Evolutionary conservation across 2,113 vertebrate genomes (phyloP), one percentile per base, ranked within the genome.

Genomic region (Pelmatolapia mariae): DNA sequence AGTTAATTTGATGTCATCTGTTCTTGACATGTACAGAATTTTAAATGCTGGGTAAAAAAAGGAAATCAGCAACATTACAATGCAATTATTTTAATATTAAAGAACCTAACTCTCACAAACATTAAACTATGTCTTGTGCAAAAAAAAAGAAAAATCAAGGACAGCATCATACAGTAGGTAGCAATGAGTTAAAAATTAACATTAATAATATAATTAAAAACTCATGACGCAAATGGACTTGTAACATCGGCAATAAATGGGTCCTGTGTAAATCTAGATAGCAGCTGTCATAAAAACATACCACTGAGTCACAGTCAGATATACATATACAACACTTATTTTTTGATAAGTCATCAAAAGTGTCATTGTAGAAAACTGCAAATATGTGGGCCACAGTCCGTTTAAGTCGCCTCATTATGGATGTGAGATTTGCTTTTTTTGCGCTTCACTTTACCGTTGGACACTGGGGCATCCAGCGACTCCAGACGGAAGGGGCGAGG

Each of bases 401-500:
- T 80, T 97, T 93, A 97, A 81, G 86, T 91, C 3, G 86, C 93
- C 19, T 94, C 95, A 8, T 43, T 83, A 7, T 88, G 26, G 22
- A 95, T 89, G 90, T 89, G 92, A 56, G 86, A 56, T 93, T 96
- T 97, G 95, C 94, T 96, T 86, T 97, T 98, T 90, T 96, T 98
- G 47, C 95, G 95, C 93, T 92, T 97, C 87, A 92, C 92, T 93
- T 96, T 97, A 88, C 91, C 52, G 19, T 91, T 93, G 10, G 95
- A 92, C 2, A 81, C 43, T 0, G 91, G 52, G 56, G 96, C 50
- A 5, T 95, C 93, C 2, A 98, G 94, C 4, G 98, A 96, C 92
- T 98, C 97, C 0, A 98, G 96, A 52, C 97, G 96, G 92, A 98
- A 98, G 19, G 98, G 98, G 1, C 98, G 96, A 2, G 97, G 97